phyloP scores from a whole-genome alignment of 2,797 vertebrate species.

The Numenius phaeopus region DNA sequence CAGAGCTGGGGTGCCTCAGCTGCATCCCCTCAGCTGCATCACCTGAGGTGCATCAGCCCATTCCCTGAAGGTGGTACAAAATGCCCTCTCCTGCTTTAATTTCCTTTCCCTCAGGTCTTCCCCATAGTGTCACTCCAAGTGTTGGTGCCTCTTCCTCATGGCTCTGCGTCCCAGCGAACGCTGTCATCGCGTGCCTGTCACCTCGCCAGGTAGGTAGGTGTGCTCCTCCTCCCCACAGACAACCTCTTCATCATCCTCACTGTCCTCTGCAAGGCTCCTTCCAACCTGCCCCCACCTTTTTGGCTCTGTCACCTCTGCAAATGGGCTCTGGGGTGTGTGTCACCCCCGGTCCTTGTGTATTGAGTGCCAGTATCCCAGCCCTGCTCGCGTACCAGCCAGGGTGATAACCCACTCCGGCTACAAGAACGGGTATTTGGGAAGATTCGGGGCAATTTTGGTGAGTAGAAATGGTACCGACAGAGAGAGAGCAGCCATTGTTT shows the following conservation, averaged over 20 bases:
- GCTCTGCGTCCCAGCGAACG: too few species aligned
- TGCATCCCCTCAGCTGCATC: not conserved
- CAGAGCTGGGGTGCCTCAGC: not conserved
- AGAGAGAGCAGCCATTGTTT: too few species aligned
- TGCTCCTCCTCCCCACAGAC: not conserved
- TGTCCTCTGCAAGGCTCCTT: not conserved
- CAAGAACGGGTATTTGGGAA: fast-evolving
- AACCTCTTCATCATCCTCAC: not conserved
- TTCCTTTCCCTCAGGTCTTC: not conserved
- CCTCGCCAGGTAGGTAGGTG: not conserved
- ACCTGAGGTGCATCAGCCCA: not conserved
- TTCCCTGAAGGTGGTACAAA: not conserved
- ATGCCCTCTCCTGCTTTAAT: too few species aligned
- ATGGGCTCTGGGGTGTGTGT: not conserved
- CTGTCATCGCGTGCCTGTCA: fast-evolving
- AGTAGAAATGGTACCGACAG: fast-evolving
- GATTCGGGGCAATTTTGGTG: not conserved
- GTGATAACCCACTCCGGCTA: too few species aligned
- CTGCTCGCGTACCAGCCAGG: too few species aligned
- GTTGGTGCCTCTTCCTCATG: not conserved
- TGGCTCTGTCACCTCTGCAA: not conserved
- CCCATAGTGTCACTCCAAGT: not conserved
- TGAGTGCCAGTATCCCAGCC: too few species aligned
- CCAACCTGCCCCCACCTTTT: not conserved
- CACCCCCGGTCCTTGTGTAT: not conserved